phyloP scores from a whole-genome alignment of 2,797 vertebrate species.

The Coracias cyanogaster region DNA sequence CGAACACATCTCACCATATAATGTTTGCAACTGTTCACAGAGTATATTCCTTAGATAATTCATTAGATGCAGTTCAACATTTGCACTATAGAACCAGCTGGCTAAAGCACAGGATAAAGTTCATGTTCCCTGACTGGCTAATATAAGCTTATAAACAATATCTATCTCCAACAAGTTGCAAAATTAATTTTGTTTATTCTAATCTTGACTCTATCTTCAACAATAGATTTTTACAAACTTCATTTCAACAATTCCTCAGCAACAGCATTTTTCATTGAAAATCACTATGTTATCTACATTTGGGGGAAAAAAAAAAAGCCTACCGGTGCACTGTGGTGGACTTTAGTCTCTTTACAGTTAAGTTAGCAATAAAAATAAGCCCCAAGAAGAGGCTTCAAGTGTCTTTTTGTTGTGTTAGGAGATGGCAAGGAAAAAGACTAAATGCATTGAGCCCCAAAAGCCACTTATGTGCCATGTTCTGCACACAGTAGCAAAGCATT shows the following conservation, averaged over 20 bases:
- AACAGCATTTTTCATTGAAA: slow-evolving; percentile 13
- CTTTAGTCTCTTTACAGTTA: slow-evolving; percentile 15
- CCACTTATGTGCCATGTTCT: slow-evolving; percentile 62
- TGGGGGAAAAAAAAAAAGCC: not conserved
- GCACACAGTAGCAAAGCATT: slow-evolving; percentile 36
- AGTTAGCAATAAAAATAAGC: slow-evolving; percentile 32
- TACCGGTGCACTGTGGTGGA: not conserved
- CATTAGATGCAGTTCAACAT: not conserved
- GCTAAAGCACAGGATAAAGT: slow-evolving; percentile 15
- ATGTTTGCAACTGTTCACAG: slow-evolving; percentile 4
- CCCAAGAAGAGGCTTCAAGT: slow-evolving; percentile 27
- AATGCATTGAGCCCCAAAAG: not conserved
- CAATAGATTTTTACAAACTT: slow-evolving; percentile 1
- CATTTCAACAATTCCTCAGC: not conserved
- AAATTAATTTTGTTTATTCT: slow-evolving; percentile 28
- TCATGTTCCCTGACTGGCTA: slow-evolving; percentile 48
- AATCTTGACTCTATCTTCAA: not conserved
- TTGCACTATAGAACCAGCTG: not conserved
- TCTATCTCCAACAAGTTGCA: not conserved
- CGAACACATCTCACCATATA: slow-evolving; percentile 21
- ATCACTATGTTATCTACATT: not conserved
- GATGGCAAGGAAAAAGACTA: slow-evolving; percentile 10
- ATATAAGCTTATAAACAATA: slow-evolving; percentile 30
- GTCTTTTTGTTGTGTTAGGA: slow-evolving; percentile 34
- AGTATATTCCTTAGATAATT: slow-evolving; percentile 35